These are phyloP conservation scores for Allolobophora icterica DNA, from an alignment of 2,888 invertebrate genomes.

Conservation along the genomic window DNA sequence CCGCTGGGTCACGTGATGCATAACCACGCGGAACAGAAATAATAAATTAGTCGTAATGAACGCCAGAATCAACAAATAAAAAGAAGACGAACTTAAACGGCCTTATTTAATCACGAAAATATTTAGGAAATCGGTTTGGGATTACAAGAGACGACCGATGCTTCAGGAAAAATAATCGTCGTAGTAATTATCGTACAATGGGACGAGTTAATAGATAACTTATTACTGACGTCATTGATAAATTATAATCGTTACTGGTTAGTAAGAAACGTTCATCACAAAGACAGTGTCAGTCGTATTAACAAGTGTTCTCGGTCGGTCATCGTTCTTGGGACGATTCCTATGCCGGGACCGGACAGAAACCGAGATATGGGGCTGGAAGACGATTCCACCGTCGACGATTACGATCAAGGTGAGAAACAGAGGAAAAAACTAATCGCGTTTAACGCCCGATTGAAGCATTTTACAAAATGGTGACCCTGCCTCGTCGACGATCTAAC, in stretches of 20 bases:
- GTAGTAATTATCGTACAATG: constrained; percentile 19
- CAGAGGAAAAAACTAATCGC: constrained; percentile 6
- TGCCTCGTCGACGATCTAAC: background rate
- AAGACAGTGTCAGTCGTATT: background rate
- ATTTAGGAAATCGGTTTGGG: constrained; percentile 7
- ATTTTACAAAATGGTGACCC: constrained; percentile 1
- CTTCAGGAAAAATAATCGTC: background rate
- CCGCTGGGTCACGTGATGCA: constrained; percentile 18
- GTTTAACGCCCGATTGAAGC: constrained; percentile 12
- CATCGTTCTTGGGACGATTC: background rate
- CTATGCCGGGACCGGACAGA: background rate
- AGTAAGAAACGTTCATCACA: constrained; percentile 25
- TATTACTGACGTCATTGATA: constrained; percentile 48
- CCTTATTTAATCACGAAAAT: background rate
- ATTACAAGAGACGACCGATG: background rate
- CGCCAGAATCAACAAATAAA: constrained; percentile 20
- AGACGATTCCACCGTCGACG: constrained; percentile 42
- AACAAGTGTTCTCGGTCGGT: background rate
- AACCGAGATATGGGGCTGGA: constrained; percentile 30
- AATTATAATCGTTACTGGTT: constrained; percentile 42
- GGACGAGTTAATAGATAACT: constrained; percentile 36
- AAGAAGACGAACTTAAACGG: background rate
- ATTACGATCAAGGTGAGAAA: constrained; percentile 39
- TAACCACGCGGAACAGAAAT: constrained; percentile 26
- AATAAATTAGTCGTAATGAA: constrained; percentile 25